phyloP scores from a whole-genome alignment of 2,888 invertebrate genomes.

The Philonicus albiceps region DNA sequence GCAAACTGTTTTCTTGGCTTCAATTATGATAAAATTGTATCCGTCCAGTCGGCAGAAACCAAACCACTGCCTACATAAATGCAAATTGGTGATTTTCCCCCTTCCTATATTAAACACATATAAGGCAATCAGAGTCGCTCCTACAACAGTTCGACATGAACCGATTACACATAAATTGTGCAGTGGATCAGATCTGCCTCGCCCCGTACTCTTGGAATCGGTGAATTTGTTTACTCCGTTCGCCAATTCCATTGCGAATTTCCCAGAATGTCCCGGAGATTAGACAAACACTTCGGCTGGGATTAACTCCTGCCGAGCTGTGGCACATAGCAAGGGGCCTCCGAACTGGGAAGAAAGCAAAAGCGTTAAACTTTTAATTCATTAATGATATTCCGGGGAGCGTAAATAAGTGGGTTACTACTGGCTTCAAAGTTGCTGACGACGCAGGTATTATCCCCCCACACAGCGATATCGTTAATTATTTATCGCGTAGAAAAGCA shows the following conservation, averaged over 20 bases:
- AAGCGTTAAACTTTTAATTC: conserved; percentile 40
- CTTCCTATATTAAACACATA: background rate
- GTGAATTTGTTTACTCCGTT: background rate
- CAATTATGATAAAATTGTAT: conserved; percentile 28
- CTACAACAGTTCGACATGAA: background rate
- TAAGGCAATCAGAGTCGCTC: background rate
- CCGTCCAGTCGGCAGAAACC: background rate
- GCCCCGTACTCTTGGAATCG: background rate
- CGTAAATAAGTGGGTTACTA: conserved; percentile 14
- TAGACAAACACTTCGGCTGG: conserved; percentile 12
- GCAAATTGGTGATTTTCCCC: conserved; percentile 23
- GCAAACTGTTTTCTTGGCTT: conserved; percentile 26
- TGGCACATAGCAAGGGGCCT: background rate
- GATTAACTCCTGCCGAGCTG: conserved; percentile 2
- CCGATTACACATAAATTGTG: background rate
- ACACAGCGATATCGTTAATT: background rate
- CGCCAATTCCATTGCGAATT: background rate
- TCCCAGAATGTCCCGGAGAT: conserved; percentile 13
- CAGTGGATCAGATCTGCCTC: background rate
- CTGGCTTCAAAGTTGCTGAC: background rate
- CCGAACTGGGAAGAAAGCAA: conserved; percentile 22
- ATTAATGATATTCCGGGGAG: conserved; percentile 30
- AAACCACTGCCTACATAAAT: conserved; percentile 29
- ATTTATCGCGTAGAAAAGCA: background rate
- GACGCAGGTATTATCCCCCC: background rate